Base-by-base conservation (phyloP, 1,140 invertebrate genomes). In the Piezodorus guildinii region DNA sequence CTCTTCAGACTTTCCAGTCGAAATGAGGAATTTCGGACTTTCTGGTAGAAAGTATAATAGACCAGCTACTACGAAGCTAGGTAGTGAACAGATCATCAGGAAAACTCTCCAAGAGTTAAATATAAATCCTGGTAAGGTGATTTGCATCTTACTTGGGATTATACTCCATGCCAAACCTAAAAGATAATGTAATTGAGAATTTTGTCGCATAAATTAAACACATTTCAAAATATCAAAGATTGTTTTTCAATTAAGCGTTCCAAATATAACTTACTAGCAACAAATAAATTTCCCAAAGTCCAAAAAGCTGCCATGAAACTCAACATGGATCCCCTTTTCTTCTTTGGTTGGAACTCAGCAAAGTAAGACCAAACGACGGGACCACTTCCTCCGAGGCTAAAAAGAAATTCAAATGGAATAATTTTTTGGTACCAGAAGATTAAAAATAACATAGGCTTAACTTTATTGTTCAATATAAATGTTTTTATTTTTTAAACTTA, bases 351-450 rank as follows among this genome's bases (percentile, higher is more conserved):
- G 75, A 95, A 95, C 77, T 96, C 93, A 45, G 90, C 88, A 76
- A 94, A 94, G 74, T 95, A 96, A 2, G 91, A 91, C 87, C 92
- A 96, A 72, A 95, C 93, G 52, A 95, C 90, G 62, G 93, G 92
- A 71, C 92, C 90, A 72, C 90, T 94, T 61, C 92, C 92, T 67
- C 92, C 92, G 68, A 96, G 83, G 52, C 93, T 95, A 71, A 30
- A 81, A 74, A 44, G 63, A 25, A 21, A 25, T 10, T 44, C 12
- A 8, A 10, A 45, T 45, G 2, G 6, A 2, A 34, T n/a, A 44
- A 60, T 6, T 2, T 60, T 43, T 16, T 60, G 3, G 59, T 3
- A 4, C 43, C n/a, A 49, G 30, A 49, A 62, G 2, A 30, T 10
- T 39, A 39, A 10, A 1, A 39, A 1, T 10, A 10, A 8, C 2